These are phyloP conservation scores for Onychostruthus taczanowskii DNA, from an alignment of 2,113 vertebrate species.

Conservation along the genomic window DNA sequence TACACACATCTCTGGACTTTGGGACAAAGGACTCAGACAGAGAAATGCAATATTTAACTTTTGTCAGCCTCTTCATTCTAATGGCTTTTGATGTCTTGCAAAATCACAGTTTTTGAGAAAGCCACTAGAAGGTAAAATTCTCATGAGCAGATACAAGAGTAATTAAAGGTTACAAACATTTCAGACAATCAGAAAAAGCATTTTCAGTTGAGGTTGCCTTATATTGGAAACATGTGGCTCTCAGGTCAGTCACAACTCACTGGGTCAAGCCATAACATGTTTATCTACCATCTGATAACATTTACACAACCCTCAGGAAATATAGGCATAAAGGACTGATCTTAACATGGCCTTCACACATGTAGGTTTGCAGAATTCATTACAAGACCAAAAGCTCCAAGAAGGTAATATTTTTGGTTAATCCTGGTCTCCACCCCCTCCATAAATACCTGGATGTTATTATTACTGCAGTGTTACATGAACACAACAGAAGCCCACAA, in stretches of 20 bases:
- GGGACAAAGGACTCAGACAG: not conserved
- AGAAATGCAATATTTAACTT: not conserved
- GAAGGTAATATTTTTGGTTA: not conserved
- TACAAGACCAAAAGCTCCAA: not conserved
- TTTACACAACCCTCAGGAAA: not conserved
- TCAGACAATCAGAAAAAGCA: not conserved
- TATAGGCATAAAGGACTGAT: not conserved
- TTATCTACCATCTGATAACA: not conserved
- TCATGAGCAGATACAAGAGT: not conserved
- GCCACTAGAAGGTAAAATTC: not conserved
- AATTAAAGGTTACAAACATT: not conserved
- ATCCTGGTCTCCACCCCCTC: not conserved
- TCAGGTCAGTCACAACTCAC: not conserved
- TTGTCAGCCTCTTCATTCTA: not conserved
- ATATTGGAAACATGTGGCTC: fast-evolving
- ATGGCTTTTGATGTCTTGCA: not conserved
- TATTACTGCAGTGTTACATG: not conserved
- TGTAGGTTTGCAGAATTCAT: not conserved
- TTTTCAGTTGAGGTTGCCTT: not conserved
- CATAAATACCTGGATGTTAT: not conserved
- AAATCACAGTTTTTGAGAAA: not conserved
- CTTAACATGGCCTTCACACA: not conserved
- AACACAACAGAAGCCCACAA: not conserved
- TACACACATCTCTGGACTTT: not conserved
- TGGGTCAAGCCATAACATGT: not conserved